phyloP scores from a whole-genome alignment of 2,888 invertebrate species.

The Pseudococcus longispinus region DNA sequence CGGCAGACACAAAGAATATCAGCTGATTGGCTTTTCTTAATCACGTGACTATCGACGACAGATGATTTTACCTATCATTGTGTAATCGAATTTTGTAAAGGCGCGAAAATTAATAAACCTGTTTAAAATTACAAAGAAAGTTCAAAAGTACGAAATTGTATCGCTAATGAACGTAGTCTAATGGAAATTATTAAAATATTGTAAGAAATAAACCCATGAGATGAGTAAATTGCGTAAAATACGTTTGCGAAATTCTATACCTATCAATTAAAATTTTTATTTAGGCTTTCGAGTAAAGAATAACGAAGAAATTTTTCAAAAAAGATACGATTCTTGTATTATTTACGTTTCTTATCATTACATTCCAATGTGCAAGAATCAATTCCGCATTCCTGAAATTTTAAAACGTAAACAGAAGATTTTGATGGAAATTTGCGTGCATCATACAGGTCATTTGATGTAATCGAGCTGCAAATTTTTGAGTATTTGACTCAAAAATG shows the following conservation, averaged over 20 bases:
- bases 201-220: not conserved
- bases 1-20: conserved; percentile 56
- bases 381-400: not conserved
- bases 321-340: not conserved
- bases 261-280: not conserved
- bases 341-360: not conserved
- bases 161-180: not conserved
- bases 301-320: not conserved
- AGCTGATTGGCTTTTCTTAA: conserved; percentile 48
- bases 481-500: not conserved
- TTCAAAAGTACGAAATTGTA: not conserved
- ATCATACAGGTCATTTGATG: conserved; percentile 29
- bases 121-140: not conserved
- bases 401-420: not conserved
- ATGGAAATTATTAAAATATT: not conserved
- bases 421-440: not conserved
- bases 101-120: not conserved
- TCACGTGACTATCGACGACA: conserved; percentile 53
- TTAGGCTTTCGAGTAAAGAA: not conserved
- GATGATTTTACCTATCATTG: conserved; percentile 53
- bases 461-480: not conserved
- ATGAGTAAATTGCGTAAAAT: not conserved
- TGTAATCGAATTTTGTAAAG: conserved; percentile 22
- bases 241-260: not conserved
- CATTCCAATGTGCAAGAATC: not conserved